These are phyloP conservation scores for Sciurus carolinensis DNA, from an alignment of 2,797 vertebrate species.

Conservation along the genomic window DNA sequence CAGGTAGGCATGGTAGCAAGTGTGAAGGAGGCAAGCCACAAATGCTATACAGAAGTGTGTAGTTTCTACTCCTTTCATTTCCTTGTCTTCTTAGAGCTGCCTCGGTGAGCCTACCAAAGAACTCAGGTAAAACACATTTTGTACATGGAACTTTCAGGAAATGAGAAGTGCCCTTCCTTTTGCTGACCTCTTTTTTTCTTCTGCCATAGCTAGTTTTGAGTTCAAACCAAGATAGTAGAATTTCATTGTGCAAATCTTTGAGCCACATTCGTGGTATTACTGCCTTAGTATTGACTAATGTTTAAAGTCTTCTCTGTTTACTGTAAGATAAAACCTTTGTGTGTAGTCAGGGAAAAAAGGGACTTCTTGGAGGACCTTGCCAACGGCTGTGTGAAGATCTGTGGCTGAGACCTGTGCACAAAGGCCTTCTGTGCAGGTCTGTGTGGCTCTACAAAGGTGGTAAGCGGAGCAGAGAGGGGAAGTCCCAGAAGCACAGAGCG, in stretches of 20 bases:
- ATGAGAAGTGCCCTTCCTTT: not conserved
- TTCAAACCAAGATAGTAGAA: conserved; percentile 22
- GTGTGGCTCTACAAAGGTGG: conserved; percentile 71
- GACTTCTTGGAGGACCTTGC: conserved; percentile 80
- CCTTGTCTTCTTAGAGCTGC: not conserved
- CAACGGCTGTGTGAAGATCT: conserved; percentile 64
- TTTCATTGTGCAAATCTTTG: conserved; percentile 55
- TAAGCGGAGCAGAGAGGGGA: conserved; percentile 83
- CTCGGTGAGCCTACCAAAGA: not conserved
- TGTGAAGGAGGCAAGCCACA: not conserved
- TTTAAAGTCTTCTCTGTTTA: conserved; percentile 72
- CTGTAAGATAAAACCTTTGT: conserved; percentile 82
- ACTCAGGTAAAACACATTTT: not conserved
- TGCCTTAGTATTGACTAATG: conserved; percentile 29
- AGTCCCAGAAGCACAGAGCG: not conserved
- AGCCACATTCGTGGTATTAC: conserved; percentile 52
- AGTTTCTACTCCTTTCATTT: not conserved
- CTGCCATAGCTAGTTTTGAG: conserved; percentile 25
- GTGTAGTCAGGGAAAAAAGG: conserved; percentile 81
- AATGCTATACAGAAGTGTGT: not conserved
- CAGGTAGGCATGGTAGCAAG: not conserved
- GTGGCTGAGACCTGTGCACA: conserved; percentile 81
- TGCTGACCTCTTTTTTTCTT: not conserved
- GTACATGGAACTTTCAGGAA: not conserved
- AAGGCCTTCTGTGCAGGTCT: conserved; percentile 86